Evolutionary conservation across 1,140 invertebrate species (phyloP).

Genomic region (Pteromalus puparum): DNA sequence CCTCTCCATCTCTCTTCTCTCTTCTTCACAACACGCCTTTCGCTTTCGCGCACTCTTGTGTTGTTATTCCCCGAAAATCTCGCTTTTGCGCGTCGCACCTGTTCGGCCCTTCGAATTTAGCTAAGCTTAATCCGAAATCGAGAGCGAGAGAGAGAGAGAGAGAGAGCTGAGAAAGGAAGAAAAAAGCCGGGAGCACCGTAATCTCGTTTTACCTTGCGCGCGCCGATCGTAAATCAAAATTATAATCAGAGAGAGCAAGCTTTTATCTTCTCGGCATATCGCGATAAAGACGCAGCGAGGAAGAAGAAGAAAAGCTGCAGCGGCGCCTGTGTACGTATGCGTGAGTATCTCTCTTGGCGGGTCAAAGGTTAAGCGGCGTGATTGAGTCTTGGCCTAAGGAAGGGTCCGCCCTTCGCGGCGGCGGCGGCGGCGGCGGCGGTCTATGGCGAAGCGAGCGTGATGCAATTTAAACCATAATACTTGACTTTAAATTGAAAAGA

Average conservation of each 20-base stretch:
- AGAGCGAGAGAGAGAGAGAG: not conserved
- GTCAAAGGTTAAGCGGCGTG: slow-evolving; percentile 75
- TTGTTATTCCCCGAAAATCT: slow-evolving; percentile 39
- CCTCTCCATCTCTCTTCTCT: slow-evolving; percentile 55
- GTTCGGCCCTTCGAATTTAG: slow-evolving; percentile 12
- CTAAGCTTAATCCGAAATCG: not conserved
- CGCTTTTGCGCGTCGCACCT: slow-evolving; percentile 36
- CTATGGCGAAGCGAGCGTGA: slow-evolving; percentile 69
- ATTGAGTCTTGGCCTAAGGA: slow-evolving; percentile 72
- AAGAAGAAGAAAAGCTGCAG: not conserved
- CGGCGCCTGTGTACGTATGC: slow-evolving; percentile 54
- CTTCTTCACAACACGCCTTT: slow-evolving; percentile 42
- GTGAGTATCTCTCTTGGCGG: slow-evolving; percentile 56
- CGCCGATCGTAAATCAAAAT: not conserved
- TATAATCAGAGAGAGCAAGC: not conserved
- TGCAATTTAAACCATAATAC: slow-evolving; percentile 76
- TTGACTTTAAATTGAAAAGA: slow-evolving; percentile 77
- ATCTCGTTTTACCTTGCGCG: not conserved
- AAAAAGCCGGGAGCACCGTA: not conserved
- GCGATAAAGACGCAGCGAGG: not conserved
- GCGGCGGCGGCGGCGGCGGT: slow-evolving; percentile 47
- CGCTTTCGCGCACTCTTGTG: slow-evolving; percentile 22
- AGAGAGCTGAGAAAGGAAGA: not conserved
- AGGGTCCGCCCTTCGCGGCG: slow-evolving; percentile 66
- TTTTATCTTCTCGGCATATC: not conserved